phyloP scores from a whole-genome alignment of 2,888 invertebrate species.

The Hydraecia micacea region DNA sequence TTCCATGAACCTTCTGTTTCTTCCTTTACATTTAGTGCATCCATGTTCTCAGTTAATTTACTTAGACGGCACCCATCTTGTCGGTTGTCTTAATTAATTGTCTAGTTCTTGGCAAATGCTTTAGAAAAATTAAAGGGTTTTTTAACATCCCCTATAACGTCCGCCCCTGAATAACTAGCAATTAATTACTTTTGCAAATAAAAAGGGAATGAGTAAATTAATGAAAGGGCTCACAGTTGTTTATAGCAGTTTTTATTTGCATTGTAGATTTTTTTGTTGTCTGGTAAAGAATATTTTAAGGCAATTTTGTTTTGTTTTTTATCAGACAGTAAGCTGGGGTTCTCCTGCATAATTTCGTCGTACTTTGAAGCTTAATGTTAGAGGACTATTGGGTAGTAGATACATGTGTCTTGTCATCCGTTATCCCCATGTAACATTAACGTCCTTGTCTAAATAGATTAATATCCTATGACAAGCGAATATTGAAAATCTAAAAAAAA shows the following conservation, averaged over 20 bases:
- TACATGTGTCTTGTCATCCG: neutral
- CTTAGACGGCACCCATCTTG: constrained; percentile 61
- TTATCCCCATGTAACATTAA: neutral
- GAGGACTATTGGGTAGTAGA: neutral
- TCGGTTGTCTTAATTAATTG: constrained; percentile 67
- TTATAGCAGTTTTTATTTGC: constrained; percentile 61
- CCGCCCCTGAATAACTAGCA: constrained; percentile 58
- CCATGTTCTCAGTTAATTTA: constrained; percentile 62
- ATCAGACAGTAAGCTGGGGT: neutral
- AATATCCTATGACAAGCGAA: neutral
- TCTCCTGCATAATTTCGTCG: neutral
- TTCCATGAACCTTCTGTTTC: constrained; percentile 17
- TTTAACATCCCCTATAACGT: constrained; percentile 49
- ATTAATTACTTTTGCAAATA: constrained; percentile 60
- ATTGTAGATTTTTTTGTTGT: constrained; percentile 52
- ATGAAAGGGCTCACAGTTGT: constrained; percentile 58
- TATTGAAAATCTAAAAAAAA: constrained; percentile 1
- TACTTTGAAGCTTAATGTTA: neutral
- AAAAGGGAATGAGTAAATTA: constrained; percentile 55
- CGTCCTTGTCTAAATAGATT: neutral
- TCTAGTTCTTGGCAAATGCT: constrained; percentile 60
- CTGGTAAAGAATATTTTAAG: constrained; percentile 13
- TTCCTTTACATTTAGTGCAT: neutral
- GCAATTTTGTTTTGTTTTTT: constrained; percentile 23
- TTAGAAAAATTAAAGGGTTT: constrained; percentile 58